A percentile compares a stretch with the other conserved stretches of the same genome.
Evolutionary conservation across 2,113 vertebrate genomes (phyloP).

Genomic region (Odontophorus gujanensis): DNA sequence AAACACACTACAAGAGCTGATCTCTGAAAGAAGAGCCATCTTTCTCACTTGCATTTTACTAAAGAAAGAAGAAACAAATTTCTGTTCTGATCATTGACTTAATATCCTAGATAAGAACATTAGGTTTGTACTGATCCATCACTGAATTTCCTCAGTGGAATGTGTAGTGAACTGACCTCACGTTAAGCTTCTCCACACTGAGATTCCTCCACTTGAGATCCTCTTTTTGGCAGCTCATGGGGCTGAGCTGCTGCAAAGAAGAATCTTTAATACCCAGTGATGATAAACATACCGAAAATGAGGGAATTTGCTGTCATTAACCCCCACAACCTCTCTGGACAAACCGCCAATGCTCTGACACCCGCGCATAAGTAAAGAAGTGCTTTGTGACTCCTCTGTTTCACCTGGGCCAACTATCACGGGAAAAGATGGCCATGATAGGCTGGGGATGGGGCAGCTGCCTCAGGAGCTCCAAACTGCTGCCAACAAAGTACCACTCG

Average conservation of each 20-base stretch:
- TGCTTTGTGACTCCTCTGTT: neutral
- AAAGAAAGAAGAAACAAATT: neutral
- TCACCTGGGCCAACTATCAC: fast-evolving
- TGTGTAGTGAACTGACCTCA: neutral
- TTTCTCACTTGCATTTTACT: neutral
- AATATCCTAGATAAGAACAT: neutral
- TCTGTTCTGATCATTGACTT: neutral
- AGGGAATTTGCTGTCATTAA: neutral
- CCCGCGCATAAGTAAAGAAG: neutral
- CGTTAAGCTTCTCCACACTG: neutral
- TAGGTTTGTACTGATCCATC: neutral
- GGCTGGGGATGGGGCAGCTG: fast-evolving
- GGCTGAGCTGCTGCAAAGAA: neutral
- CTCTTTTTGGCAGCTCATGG: neutral
- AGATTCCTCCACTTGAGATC: neutral
- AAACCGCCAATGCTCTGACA: neutral
- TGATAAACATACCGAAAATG: neutral
- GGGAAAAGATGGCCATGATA: fast-evolving
- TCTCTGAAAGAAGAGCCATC: neutral
- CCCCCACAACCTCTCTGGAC: neutral
- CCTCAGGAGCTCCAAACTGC: neutral
- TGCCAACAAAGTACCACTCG: fast-evolving
- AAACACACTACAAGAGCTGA: neutral
- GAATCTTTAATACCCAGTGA: neutral
- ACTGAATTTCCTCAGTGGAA: neutral